Percentiles rank a stretch among this genome's conserved stretches.
Evolutionary conservation across 2,797 vertebrate genomes (phyloP).

Genomic region (Sarcoramphus papa): DNA sequence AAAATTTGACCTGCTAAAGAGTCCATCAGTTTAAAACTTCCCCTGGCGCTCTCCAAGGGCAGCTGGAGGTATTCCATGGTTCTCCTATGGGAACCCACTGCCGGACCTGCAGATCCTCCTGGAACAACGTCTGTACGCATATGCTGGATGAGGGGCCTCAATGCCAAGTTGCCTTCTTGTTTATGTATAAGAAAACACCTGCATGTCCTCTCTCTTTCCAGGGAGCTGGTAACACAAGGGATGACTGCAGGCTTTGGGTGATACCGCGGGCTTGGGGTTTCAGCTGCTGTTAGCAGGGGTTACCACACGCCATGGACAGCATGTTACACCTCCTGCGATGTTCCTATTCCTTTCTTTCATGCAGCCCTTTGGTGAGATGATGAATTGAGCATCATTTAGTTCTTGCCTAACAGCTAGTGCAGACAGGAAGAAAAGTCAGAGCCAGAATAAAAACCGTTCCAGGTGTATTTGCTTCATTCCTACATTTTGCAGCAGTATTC

Average conservation of each 20-base stretch:
- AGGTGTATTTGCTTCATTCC: neutral
- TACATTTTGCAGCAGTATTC: neutral
- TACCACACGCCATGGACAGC: fast-evolving
- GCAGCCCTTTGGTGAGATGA: neutral
- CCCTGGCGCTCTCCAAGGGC: neutral
- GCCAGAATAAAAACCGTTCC: neutral
- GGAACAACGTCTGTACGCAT: fast-evolving
- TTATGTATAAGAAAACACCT: neutral
- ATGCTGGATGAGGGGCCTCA: neutral
- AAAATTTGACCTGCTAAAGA: neutral
- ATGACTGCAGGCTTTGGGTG: neutral
- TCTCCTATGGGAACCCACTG: neutral
- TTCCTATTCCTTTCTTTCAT: neutral
- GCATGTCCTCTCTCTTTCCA: neutral
- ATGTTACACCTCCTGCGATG: neutral
- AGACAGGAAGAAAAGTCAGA: neutral
- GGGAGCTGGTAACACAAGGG: neutral
- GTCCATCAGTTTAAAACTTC: neutral
- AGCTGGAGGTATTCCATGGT: neutral
- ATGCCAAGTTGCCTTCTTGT: neutral
- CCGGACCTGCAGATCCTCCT: neutral
- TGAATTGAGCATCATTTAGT: neutral
- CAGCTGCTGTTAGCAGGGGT: neutral
- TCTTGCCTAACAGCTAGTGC: neutral
- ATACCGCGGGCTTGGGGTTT: neutral